These are phyloP conservation scores for Amia ocellicauda DNA, from an alignment of 2,113 vertebrate species.

Conservation along the genomic window DNA sequence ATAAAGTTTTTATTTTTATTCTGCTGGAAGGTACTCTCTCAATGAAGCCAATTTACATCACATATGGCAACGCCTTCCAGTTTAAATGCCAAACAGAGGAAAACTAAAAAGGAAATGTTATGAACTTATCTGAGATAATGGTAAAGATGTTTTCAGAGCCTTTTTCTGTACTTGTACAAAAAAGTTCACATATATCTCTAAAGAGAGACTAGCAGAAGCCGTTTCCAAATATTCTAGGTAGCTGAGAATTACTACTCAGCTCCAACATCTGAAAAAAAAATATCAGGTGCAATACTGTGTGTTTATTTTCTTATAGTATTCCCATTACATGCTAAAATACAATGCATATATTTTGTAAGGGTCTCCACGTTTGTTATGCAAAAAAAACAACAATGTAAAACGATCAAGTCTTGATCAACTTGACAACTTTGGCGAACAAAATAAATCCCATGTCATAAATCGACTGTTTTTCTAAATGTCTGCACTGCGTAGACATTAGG, in stretches of 20 bases:
- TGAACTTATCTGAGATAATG: constrained; percentile 2
- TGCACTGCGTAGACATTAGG: not conserved
- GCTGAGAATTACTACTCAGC: not conserved
- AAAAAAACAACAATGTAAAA: constrained; percentile 4
- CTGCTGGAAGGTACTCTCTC: too few species aligned
- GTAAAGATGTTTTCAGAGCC: constrained; percentile 11
- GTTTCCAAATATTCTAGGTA: constrained; percentile 11
- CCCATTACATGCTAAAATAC: not conserved
- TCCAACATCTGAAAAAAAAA: not conserved
- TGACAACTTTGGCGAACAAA: constrained; percentile 13
- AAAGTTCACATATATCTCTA: too few species aligned
- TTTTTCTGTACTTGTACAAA: not conserved
- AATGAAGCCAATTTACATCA: too few species aligned
- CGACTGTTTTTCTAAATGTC: not conserved
- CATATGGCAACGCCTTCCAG: constrained; percentile 7
- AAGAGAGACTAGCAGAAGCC: not conserved
- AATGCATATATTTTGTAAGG: constrained; percentile 4
- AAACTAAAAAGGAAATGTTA: not conserved
- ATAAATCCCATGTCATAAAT: not conserved
- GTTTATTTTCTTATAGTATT: constrained; percentile 12
- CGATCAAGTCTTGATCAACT: constrained; percentile 5
- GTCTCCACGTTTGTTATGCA: not conserved
- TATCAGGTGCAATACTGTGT: not conserved
- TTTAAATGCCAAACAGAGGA: constrained; percentile 10
- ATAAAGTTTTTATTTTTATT: too few species aligned